Evolutionary conservation across 2,113 vertebrate species (phyloP).

Genomic region (Dendropsophus ebraccatus): DNA sequence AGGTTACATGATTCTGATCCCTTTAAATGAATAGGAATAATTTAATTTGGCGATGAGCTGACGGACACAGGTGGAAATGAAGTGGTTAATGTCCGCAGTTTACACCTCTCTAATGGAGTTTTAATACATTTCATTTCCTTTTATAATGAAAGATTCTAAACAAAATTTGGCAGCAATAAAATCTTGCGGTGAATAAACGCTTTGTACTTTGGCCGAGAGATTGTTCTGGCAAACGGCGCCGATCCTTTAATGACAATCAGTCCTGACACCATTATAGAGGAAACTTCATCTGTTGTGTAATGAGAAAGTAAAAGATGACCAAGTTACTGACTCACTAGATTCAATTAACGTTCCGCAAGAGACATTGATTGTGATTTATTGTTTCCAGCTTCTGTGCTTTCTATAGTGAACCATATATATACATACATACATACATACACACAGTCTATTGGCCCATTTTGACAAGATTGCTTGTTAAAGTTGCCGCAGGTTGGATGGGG

Average conservation of each 20-base stretch:
- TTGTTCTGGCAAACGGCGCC: slow-evolving; percentile 17
- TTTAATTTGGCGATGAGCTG: too few species aligned
- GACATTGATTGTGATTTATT: background rate
- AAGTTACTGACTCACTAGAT: background rate
- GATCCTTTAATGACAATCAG: slow-evolving; percentile 7
- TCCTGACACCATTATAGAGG: background rate
- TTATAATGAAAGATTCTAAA: background rate
- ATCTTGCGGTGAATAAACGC: background rate
- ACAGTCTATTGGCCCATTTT: too few species aligned
- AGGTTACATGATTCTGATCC: too few species aligned
- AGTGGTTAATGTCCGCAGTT: too few species aligned
- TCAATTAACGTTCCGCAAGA: background rate
- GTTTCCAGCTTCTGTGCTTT: background rate
- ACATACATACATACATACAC: too few species aligned
- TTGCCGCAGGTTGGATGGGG: too few species aligned
- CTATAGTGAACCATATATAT: too few species aligned
- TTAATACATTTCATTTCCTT: background rate
- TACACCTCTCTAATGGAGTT: too few species aligned
- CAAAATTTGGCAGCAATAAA: background rate
- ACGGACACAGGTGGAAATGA: too few species aligned
- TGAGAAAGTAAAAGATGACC: background rate
- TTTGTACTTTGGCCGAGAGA: slow-evolving; percentile 40
- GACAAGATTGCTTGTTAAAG: too few species aligned
- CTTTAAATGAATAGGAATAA: too few species aligned
- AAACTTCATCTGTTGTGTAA: background rate